Base-by-base conservation (phyloP, 2,797 vertebrate species). In the Oreochromis grahami region DNA sequence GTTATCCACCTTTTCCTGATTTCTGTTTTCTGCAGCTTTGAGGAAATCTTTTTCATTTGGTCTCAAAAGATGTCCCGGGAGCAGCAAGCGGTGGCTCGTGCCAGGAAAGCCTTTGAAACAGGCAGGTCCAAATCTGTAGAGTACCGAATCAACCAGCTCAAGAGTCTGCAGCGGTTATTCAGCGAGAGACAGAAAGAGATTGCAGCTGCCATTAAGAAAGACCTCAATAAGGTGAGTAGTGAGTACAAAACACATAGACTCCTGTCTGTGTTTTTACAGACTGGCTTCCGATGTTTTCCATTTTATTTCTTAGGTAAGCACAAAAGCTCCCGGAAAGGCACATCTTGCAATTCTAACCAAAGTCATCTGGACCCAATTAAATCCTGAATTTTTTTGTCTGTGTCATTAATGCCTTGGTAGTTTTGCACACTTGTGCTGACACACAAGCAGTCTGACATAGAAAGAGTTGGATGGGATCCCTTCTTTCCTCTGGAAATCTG, bases 141-240 rank as follows among this genome's bases (percentile, higher is more conserved):
- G 79, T 95, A 98, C 96, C 95, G 98, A 38, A 84, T 97, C 21
- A 88, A 85, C 83, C 98, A 98, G 94, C 96, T 99, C 48, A 96
- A 97, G 88, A 97, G 96, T 48, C 92, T 99, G 45, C 92, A 95
- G 94, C 89, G 87, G 48, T 93, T 98, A 87, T 81, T 98, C 82
- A 81, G 19, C 7, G 98, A 99, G 90, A 95, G 85, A 52, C 94
- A 97, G 65, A 87, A 88, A 19, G 96, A 97, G 2, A 96, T 99
- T 24, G 36, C 88, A 2, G 89, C 92, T 1, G 98, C 97, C 1
- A 68, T 98, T 68, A 96, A 95, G 19, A 97, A 97, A 0, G 98
- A 99, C 86, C 96, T 99, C 24, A 94, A 94, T 83, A 98, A 97
- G 97, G 98, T 98, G 77, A 88, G 89, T 50, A 10, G 13, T 19